phyloP scores from a whole-genome alignment of 2,113 vertebrate species.

The Sebastes fasciatus region DNA sequence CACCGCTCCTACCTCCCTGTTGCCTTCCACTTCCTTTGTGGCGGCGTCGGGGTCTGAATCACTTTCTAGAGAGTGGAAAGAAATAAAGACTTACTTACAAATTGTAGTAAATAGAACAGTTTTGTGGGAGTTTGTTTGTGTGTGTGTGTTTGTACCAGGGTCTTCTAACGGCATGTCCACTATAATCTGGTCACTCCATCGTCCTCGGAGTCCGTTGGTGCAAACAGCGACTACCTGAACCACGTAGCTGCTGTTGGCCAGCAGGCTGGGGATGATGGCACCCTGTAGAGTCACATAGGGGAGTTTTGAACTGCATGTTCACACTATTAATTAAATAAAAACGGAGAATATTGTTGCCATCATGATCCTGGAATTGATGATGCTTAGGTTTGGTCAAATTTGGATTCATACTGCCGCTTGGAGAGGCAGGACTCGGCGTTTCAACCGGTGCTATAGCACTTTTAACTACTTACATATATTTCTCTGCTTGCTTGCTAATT shows the following conservation, averaged over 20 bases:
- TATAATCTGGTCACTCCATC: constrained; percentile 94
- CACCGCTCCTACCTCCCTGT: constrained; percentile 68
- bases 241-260: constrained; percentile 96
- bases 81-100: neutral
- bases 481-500: neutral
- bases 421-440: neutral
- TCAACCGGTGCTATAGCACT: neutral
- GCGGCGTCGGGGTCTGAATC: constrained; percentile 65
- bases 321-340: neutral
- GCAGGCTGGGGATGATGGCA: constrained; percentile 91
- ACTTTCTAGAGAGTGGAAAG: constrained; percentile 61
- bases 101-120: neutral
- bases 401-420: neutral
- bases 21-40: constrained; percentile 52
- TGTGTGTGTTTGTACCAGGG: constrained; percentile 83
- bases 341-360: neutral
- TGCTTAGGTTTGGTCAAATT: neutral
- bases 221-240: constrained; percentile 96
- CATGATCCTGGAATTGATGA: neutral
- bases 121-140: neutral
- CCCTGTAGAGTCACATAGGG: constrained; percentile 81
- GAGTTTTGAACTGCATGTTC: neutral
- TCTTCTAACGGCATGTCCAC: constrained; percentile 95
- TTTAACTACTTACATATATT: neutral
- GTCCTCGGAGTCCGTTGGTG: constrained; percentile 92